Evolutionary conservation across 2,888 invertebrate genomes (phyloP).

Genomic region (Cataglyphis rosenhaueri): DNA sequence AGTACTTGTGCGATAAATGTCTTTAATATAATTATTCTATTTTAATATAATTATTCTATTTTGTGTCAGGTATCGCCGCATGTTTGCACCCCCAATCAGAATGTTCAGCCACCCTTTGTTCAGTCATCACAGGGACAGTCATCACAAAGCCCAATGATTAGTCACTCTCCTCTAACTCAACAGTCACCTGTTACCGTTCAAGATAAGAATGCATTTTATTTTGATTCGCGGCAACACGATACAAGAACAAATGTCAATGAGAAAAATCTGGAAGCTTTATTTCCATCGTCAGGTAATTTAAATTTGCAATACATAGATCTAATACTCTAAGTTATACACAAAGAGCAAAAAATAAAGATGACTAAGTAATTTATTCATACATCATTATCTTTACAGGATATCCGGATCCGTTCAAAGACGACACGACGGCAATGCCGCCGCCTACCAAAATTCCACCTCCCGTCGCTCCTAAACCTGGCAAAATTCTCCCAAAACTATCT

Average conservation of each 20-base stretch:
- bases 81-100: conserved; percentile 80
- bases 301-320: not conserved
- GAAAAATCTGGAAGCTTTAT: conserved; percentile 88
- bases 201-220: conserved; percentile 80
- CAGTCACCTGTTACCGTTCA: conserved; percentile 83
- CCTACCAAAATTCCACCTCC: conserved; percentile 83
- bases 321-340: not conserved
- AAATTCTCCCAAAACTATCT: conserved; percentile 78
- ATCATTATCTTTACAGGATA: conserved; percentile 84
- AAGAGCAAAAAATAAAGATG: not conserved
- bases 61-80: conserved; percentile 76
- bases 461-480: conserved; percentile 82
- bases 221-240: conserved; percentile 78
- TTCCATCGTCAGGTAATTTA: conserved; percentile 87
- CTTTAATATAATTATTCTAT: conserved; percentile 8
- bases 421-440: conserved; percentile 81
- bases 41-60: conserved; percentile 1
- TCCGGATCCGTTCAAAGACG: conserved; percentile 91
- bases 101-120: conserved; percentile 68
- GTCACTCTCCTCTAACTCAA: conserved; percentile 80
- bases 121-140: conserved; percentile 79
- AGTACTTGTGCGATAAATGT: not conserved
- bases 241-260: conserved; percentile 74
- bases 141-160: conserved; percentile 81
- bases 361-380: not conserved